Conservation (phyloP, 2,113 vertebrate species). For the Trogon melanurus region DNA sequence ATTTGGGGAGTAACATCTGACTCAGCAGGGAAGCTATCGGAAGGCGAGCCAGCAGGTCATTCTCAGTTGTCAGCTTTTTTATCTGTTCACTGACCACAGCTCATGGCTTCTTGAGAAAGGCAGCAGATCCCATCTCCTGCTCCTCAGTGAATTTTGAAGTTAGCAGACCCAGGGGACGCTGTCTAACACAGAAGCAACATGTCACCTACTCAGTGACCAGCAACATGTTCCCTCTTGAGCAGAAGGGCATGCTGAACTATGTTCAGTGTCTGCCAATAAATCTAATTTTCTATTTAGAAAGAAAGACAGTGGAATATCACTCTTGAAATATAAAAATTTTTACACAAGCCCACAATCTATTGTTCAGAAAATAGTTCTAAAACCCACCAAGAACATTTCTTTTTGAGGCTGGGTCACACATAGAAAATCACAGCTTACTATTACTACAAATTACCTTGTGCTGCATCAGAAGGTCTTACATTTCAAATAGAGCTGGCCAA, state of each 20-base stretch:
- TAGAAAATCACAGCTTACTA: not conserved
- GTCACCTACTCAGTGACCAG: not conserved
- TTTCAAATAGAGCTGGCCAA: not conserved
- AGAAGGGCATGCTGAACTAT: not conserved
- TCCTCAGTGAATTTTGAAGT: not conserved
- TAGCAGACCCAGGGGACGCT: not conserved
- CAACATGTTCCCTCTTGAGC: not conserved
- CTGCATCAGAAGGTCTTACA: not conserved
- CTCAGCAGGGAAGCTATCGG: not conserved
- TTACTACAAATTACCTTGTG: not conserved
- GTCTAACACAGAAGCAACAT: not conserved
- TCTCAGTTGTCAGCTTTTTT: not conserved
- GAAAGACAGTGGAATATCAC: not conserved
- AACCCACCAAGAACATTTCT: not conserved
- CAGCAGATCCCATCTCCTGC: not conserved
- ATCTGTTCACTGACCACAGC: not conserved
- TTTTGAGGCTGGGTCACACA: not conserved
- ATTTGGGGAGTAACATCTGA: not conserved
- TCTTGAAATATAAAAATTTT: not conserved
- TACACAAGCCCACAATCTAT: not conserved
- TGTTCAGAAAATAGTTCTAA: not conserved
- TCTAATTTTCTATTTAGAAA: not conserved
- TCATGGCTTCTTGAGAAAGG: rapidly evolving
- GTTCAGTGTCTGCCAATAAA: not conserved
- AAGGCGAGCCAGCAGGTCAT: not conserved